These are phyloP conservation scores for Drosophila prosaltans DNA, from an alignment of 1,140 invertebrate genomes.

Conservation along the genomic window DNA sequence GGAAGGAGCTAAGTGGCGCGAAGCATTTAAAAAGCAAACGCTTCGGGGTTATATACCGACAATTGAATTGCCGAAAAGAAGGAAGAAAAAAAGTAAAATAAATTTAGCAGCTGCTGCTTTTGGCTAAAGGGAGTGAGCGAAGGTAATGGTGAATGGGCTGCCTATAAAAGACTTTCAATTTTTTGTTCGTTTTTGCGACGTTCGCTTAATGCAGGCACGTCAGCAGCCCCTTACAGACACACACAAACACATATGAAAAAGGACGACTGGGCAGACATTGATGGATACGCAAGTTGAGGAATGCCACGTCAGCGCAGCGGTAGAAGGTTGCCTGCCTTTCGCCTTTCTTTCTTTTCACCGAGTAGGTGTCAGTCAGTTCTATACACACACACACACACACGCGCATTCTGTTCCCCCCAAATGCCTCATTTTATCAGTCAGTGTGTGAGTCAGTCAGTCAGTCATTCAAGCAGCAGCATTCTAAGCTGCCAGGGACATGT, in stretches of 20 bases:
- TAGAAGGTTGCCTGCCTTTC: constrained; percentile 39
- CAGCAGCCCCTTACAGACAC: constrained; percentile 48
- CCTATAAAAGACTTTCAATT: constrained; percentile 78
- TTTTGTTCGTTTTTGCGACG: constrained; percentile 51
- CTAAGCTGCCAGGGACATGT: constrained; percentile 4
- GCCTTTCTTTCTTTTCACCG: constrained; percentile 36
- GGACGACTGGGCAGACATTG: constrained; percentile 73
- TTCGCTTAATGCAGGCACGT: constrained; percentile 76
- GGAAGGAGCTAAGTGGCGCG: constrained; percentile 64
- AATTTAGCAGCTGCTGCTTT: constrained; percentile 75
- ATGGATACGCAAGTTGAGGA: constrained; percentile 73
- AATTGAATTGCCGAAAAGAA: constrained; percentile 77
- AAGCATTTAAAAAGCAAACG: constrained; percentile 77
- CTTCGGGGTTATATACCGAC: constrained; percentile 61
- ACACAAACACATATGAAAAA: constrained; percentile 21
- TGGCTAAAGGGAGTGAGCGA: constrained; percentile 30
- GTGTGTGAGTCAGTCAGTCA: constrained; percentile 32
- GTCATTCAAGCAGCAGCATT: constrained; percentile 9
- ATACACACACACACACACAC: no score
- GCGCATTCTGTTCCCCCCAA: constrained; percentile 30
- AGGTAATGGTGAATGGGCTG: constrained; percentile 20
- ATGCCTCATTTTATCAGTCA: constrained; percentile 62
- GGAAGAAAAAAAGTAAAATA: constrained; percentile 11
- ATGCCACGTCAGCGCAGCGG: constrained; percentile 69
- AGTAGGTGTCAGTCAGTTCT: constrained; percentile 49